Evolutionary conservation across 1,140 invertebrate species (phyloP), one percentile per base, ranked within the genome.

Genomic region (Aricia agestis): DNA sequence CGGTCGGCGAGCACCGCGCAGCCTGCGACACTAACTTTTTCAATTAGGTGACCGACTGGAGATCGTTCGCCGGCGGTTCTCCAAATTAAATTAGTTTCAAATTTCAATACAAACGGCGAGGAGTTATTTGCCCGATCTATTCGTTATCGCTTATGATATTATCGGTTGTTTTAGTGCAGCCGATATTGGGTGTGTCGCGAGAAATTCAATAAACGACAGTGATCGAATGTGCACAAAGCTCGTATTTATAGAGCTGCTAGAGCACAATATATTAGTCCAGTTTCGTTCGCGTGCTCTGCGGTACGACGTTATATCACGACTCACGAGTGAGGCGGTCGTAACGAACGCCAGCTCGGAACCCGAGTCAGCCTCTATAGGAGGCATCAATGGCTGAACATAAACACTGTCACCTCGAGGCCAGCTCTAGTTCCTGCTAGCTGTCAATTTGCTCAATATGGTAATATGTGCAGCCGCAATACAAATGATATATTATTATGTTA

Each of bases 51-150:
- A 78, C 81, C 81, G 75, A 81, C 76, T 70, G 74, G 69, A 66
- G 63, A 63, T 59, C 75, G 59, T 72, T 72, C 80, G 67, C 72
- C 70, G 72, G 71, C 77, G 72, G 72, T 66, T 69, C 77, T 79
- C 71, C 77, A 82, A 86, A 85, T 86, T 86, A 82, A 86, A 86
- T 86, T 88, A 84, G 84, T 84, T 85, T 81, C 77, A 72, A 84
- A 83, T 84, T 85, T 81, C 77, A 72, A 73, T 76, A 74, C 73
- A 70, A 58, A 41, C 7, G 19, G 17, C 9, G n/a, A 17, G 18
- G 61, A 41, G 18, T 18, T 17, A 9, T 36, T 32, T 7, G 31
- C 6, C 31, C 31, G 31, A 41, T 59, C 36, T 69, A n/a, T 69
- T 59, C 1, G n/a, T 17, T 19, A 10, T 61, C n/a, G 5, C n/a